These are phyloP conservation scores for Akabosia matsudoensis DNA, from an alignment of 1,140 invertebrate species.

Conservation along the genomic window DNA sequence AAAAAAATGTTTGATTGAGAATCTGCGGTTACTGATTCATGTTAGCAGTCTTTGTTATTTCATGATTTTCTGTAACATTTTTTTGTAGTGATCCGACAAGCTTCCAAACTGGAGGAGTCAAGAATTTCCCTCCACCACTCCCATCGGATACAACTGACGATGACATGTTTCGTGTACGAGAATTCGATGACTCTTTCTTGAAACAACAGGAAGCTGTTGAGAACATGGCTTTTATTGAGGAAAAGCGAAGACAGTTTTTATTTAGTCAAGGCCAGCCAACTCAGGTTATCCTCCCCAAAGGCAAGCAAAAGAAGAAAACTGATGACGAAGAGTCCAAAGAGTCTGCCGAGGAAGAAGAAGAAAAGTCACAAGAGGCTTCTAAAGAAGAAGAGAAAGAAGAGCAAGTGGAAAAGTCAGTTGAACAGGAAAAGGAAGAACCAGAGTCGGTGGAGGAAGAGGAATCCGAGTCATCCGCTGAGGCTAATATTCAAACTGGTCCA, in stretches of 20 bases:
- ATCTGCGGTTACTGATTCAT: background rate
- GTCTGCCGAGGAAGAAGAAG: background rate
- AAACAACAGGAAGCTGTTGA: slow-evolving; percentile 1
- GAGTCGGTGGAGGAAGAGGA: background rate
- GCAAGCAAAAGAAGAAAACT: background rate
- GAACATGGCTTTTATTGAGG: background rate
- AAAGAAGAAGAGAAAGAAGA: slow-evolving; percentile 1
- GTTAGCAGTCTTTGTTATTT: too few species aligned
- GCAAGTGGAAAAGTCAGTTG: background rate
- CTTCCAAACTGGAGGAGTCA: background rate
- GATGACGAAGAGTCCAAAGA: slow-evolving; percentile 3
- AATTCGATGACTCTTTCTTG: slow-evolving; percentile 14
- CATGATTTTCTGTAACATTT: too few species aligned
- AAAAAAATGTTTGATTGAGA: background rate
- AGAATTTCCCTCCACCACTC: background rate
- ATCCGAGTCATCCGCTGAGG: background rate
- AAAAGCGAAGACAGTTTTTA: slow-evolving; percentile 3
- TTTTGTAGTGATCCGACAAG: background rate
- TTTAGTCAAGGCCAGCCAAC: background rate
- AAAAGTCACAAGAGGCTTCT: background rate
- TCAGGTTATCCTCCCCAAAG: background rate
- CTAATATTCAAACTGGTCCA: background rate
- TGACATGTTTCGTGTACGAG: background rate
- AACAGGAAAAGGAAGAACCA: slow-evolving; percentile 10
- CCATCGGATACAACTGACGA: background rate